phyloP scores from a whole-genome alignment of 2,797 vertebrate species.

The Mallotus villosus region DNA sequence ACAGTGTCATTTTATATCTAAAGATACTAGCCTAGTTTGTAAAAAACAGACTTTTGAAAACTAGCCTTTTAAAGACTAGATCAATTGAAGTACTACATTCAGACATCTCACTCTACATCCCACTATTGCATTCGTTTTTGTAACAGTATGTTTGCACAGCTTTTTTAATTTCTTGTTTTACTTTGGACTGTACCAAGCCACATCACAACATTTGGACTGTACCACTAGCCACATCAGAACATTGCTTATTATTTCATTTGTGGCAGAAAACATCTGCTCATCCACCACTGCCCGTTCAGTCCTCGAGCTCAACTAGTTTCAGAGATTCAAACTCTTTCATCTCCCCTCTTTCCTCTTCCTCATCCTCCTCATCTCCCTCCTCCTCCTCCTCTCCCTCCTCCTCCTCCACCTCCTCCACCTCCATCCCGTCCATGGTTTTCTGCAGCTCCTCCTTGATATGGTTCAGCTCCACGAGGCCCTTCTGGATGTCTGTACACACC shows the following conservation, averaged over 20 bases:
- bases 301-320: too few relatives aligned
- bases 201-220: too few relatives aligned
- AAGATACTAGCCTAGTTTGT: neutral
- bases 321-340: neutral
- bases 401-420: slow-evolving; percentile 66
- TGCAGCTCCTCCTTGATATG: slow-evolving; percentile 70
- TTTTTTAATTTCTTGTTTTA: too few relatives aligned
- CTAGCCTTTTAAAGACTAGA: neutral
- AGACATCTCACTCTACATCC: neutral
- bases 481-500: slow-evolving; percentile 72
- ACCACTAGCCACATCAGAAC: too few relatives aligned
- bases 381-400: slow-evolving; percentile 44
- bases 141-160: too few relatives aligned
- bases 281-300: too few relatives aligned
- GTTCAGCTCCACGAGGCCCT: slow-evolving; percentile 70
- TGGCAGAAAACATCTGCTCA: too few relatives aligned
- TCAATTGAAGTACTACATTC: slow-evolving; percentile 4
- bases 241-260: too few relatives aligned
- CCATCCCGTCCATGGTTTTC: slow-evolving; percentile 72
- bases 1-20: too few relatives aligned
- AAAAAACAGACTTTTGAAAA: neutral
- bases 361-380: slow-evolving; percentile 27
- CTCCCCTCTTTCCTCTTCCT: slow-evolving; percentile 18
- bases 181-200: too few relatives aligned
- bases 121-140: too few relatives aligned